phyloP scores from a whole-genome alignment of 2,113 vertebrate species.

The Bagarius yarrelli region DNA sequence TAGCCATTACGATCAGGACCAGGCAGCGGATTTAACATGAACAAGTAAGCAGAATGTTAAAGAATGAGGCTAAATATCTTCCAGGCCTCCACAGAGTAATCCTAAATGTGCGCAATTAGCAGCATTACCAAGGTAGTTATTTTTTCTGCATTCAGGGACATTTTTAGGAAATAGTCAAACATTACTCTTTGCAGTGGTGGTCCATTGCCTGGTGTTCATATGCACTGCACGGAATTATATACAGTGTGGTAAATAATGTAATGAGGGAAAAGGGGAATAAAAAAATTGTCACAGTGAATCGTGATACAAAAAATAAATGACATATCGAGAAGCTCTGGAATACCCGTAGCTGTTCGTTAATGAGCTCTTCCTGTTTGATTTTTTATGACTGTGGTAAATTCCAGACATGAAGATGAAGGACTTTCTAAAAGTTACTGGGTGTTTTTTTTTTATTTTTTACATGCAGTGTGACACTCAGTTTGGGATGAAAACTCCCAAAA shows the following conservation, averaged over 20 bases:
- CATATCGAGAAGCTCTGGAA: neutral
- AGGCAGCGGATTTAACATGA: neutral
- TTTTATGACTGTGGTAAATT: neutral
- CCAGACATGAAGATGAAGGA: neutral
- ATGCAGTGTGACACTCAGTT: neutral
- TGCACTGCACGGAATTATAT: neutral
- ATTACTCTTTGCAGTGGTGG: neutral
- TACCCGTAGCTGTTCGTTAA: neutral
- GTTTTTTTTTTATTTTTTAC: neutral
- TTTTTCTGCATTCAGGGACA: slow-evolving; percentile 1
- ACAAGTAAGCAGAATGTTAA: neutral
- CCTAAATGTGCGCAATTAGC: neutral
- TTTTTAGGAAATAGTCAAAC: neutral
- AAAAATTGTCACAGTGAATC: neutral
- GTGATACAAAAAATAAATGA: neutral
- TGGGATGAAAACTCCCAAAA: neutral
- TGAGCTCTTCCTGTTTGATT: neutral
- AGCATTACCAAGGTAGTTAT: neutral
- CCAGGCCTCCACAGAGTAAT: neutral
- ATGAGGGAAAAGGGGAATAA: neutral
- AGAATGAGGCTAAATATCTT: slow-evolving; percentile 14
- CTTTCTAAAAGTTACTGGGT: neutral
- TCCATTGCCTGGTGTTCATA: neutral
- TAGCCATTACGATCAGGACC: slow-evolving; percentile 3
- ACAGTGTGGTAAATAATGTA: neutral